phyloP scores from a whole-genome alignment of 2,797 vertebrate species.

The Gadopsis bispinosus region DNA sequence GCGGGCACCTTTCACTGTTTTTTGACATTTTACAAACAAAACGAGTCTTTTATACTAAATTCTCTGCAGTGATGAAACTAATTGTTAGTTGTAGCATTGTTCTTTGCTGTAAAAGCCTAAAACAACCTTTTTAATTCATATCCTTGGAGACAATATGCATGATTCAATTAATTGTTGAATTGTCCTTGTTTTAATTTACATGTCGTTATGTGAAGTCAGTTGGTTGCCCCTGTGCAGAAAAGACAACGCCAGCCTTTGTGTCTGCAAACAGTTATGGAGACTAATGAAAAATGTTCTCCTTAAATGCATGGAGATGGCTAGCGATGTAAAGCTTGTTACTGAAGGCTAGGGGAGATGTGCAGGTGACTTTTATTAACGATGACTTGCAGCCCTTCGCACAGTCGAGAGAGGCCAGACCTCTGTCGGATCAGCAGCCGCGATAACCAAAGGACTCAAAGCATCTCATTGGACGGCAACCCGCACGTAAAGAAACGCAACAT shows the following conservation, averaged over 20 bases:
- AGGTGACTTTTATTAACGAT: slow-evolving; percentile 72
- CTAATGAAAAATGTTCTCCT: slow-evolving; percentile 15
- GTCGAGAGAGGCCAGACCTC: slow-evolving; percentile 65
- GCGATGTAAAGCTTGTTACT: slow-evolving; percentile 56
- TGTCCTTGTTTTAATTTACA: slow-evolving; percentile 8
- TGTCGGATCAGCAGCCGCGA: slow-evolving; percentile 67
- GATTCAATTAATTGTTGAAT: background rate
- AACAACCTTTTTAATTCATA: background rate
- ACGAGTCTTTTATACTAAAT: background rate
- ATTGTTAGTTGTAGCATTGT: background rate
- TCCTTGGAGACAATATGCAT: background rate
- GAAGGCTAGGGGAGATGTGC: slow-evolving; percentile 64
- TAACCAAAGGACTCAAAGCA: slow-evolving; percentile 55
- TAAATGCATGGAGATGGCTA: slow-evolving; percentile 31
- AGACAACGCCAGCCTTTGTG: background rate
- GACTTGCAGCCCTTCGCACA: slow-evolving; percentile 73
- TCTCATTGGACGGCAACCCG: slow-evolving; percentile 31
- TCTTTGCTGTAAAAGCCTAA: background rate
- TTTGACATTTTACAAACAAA: background rate
- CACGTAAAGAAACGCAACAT: slow-evolving; percentile 25
- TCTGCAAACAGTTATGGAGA: slow-evolving; percentile 13
- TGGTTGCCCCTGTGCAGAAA: background rate
- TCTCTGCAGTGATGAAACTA: background rate
- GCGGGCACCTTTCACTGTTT: background rate
- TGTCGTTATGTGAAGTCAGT: background rate